Percentiles rank a stretch among this genome's conserved stretches.
phyloP scores from a whole-genome alignment of 2,113 vertebrate species.

The Mesembrinibis cayennensis region DNA sequence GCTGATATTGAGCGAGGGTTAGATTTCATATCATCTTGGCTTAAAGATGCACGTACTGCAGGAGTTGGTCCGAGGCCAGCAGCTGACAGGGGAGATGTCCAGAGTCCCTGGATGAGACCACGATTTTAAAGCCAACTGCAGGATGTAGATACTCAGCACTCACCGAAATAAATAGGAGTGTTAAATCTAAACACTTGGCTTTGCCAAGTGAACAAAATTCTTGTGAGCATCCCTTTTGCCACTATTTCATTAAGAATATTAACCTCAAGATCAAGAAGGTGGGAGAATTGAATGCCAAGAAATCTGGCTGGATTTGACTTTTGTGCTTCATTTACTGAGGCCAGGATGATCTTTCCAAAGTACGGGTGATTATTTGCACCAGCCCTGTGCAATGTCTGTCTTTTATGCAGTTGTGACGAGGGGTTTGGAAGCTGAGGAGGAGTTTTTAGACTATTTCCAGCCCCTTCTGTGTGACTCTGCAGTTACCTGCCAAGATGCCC shows the following conservation, averaged over 20 bases:
- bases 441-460: neutral
- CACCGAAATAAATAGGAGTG: neutral
- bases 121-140: neutral
- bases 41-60: neutral
- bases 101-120: neutral
- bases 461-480: neutral
- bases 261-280: neutral
- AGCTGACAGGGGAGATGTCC: neutral
- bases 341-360: neutral
- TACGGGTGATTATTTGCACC: neutral
- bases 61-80: neutral
- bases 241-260: neutral
- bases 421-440: neutral
- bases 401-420: neutral
- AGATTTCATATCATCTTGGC: neutral
- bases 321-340: neutral
- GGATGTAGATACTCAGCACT: neutral
- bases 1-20: rapidly evolving
- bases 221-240: neutral
- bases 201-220: neutral
- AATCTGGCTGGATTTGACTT: neutral
- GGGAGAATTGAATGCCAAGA: neutral
- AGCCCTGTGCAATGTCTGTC: neutral
- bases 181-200: neutral
- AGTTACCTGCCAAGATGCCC: neutral